These are phyloP conservation scores for Ochlodes sylvanus DNA, from an alignment of 2,888 invertebrate genomes.

Conservation along the genomic window DNA sequence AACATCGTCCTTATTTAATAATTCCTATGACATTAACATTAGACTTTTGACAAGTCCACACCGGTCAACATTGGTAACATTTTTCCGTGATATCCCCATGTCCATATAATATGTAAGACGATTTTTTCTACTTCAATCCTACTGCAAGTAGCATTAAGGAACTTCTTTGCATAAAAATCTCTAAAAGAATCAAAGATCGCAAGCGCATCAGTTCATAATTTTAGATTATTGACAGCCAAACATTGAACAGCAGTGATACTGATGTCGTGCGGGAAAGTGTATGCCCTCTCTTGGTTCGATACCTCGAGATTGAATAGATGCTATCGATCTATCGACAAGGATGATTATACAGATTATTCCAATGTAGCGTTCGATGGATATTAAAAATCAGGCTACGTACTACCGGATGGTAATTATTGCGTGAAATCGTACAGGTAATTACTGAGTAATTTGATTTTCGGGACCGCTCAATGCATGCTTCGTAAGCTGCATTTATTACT, in stretches of 20 bases:
- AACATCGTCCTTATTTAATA: no score
- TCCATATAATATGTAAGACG: no score
- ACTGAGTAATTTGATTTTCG: slow-evolving; percentile 19
- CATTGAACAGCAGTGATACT: not conserved
- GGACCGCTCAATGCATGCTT: slow-evolving; percentile 1
- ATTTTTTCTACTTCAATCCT: no score
- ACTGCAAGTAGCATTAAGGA: no score
- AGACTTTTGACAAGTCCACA: no score
- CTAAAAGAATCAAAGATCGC: no score
- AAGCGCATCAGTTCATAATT: no score
- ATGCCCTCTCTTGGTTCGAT: slow-evolving; percentile 55
- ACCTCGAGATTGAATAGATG: slow-evolving; percentile 59
- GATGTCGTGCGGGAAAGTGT: not conserved
- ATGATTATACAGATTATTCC: slow-evolving; percentile 44
- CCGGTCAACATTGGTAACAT: no score
- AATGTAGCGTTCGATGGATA: slow-evolving; percentile 31
- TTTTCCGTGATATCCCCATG: no score
- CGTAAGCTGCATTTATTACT: not conserved
- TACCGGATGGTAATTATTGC: slow-evolving; percentile 33
- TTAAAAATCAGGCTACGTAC: slow-evolving; percentile 32
- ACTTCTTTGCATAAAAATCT: no score
- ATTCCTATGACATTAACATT: no score
- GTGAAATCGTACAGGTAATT: slow-evolving; percentile 35
- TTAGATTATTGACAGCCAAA: no score
- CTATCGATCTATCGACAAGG: slow-evolving; percentile 48